Evolutionary conservation across 2,888 invertebrate species (phyloP).

Genomic region (Tipula lateralis): DNA sequence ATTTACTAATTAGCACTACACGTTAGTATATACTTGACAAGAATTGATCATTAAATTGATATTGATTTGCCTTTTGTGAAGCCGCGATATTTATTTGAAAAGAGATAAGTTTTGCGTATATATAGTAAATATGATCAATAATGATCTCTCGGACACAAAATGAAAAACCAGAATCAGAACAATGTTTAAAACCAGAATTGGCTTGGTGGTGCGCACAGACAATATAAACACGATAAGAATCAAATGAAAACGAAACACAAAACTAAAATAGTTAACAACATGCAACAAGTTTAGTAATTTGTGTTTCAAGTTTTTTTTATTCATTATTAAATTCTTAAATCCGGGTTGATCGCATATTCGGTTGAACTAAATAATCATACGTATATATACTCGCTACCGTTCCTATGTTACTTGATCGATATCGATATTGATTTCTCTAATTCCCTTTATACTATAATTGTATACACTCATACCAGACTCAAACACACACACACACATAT

Average conservation of each 20-base stretch:
- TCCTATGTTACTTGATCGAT: background rate
- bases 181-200: background rate
- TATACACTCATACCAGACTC: too few species aligned
- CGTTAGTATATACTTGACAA: too few species aligned
- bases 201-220: background rate
- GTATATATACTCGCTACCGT: background rate
- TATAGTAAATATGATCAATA: too few species aligned
- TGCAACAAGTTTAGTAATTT: background rate
- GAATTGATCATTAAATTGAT: background rate
- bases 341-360: constrained; percentile 14
- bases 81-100: background rate
- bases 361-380: constrained; percentile 1
- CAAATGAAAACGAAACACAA: background rate
- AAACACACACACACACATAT: too few species aligned
- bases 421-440: background rate
- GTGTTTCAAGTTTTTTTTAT: background rate
- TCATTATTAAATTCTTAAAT: background rate
- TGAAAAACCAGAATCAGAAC: background rate
- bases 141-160: background rate
- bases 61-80: background rate
- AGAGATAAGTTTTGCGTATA: background rate
- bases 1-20: background rate
- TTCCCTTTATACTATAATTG: background rate
- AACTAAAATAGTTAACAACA: background rate
- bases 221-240: background rate